These are phyloP conservation scores for Ylistrum balloti DNA, from an alignment of 1,140 invertebrate genomes.

Conservation along the genomic window DNA sequence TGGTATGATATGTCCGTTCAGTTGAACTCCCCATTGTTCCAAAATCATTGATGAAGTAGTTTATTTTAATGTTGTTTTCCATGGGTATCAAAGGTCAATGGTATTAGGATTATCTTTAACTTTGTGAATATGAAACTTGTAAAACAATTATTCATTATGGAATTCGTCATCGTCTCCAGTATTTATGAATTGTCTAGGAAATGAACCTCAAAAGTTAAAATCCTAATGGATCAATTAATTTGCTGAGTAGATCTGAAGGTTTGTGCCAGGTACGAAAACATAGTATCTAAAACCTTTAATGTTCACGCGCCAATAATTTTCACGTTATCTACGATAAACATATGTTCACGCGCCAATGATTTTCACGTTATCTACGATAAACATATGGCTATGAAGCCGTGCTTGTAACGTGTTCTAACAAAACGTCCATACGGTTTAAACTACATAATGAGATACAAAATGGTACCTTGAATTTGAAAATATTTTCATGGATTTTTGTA, in stretches of 20 bases:
- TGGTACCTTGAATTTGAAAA: background rate
- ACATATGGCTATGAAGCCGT: background rate
- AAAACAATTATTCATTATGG: too few species aligned
- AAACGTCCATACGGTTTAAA: background rate
- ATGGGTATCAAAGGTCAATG: too few species aligned
- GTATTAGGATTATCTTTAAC: too few species aligned
- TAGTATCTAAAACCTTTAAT: background rate
- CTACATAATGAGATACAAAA: background rate
- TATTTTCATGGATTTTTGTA: background rate
- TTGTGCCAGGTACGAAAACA: background rate
- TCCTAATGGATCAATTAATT: constrained; percentile 6
- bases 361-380: background rate
- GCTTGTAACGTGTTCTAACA: background rate
- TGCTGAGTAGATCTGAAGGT: background rate
- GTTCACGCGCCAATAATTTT: background rate
- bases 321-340: background rate
- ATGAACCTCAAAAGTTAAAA: background rate
- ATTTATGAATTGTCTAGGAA: background rate
- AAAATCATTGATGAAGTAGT: too few species aligned
- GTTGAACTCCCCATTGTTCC: too few species aligned
- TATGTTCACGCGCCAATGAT: background rate
- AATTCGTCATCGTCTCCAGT: too few species aligned
- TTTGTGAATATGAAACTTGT: too few species aligned
- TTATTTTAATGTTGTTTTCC: too few species aligned
- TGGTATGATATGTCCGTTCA: too few species aligned